phyloP scores from a whole-genome alignment of 2,113 vertebrate genomes.

The Opisthocomus hoazin region DNA sequence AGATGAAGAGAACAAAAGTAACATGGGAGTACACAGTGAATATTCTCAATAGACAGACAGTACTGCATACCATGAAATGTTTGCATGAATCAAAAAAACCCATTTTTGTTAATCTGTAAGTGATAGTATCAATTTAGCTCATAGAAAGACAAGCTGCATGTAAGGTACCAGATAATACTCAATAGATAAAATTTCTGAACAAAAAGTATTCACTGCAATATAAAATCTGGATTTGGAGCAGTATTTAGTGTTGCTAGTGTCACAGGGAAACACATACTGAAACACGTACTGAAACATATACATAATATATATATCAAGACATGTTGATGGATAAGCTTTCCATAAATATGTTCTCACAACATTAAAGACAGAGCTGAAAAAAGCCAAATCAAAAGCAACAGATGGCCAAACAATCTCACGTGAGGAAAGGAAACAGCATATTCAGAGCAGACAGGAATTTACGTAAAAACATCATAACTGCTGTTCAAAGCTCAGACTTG shows the following conservation, averaged over 20 bases:
- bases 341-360: background rate
- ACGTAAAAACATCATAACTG: background rate
- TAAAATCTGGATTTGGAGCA: background rate
- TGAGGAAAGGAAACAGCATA: background rate
- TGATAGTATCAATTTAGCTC: background rate
- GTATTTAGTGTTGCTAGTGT: background rate
- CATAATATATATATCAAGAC: background rate
- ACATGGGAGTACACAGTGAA: background rate
- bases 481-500: background rate
- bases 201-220: background rate
- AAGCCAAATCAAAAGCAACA: conserved; percentile 27
- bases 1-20: background rate
- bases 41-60: background rate
- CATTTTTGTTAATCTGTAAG: background rate
- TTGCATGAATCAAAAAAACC: background rate
- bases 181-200: background rate
- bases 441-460: background rate
- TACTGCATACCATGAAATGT: background rate
- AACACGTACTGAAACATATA: background rate
- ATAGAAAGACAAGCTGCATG: background rate
- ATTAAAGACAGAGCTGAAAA: background rate
- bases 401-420: conserved; percentile 14
- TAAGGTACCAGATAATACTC: background rate
- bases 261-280: background rate
- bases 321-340: background rate